These are phyloP conservation scores for Chydorus sphaericus DNA, from an alignment of 2,888 invertebrate species.

Conservation along the genomic window DNA sequence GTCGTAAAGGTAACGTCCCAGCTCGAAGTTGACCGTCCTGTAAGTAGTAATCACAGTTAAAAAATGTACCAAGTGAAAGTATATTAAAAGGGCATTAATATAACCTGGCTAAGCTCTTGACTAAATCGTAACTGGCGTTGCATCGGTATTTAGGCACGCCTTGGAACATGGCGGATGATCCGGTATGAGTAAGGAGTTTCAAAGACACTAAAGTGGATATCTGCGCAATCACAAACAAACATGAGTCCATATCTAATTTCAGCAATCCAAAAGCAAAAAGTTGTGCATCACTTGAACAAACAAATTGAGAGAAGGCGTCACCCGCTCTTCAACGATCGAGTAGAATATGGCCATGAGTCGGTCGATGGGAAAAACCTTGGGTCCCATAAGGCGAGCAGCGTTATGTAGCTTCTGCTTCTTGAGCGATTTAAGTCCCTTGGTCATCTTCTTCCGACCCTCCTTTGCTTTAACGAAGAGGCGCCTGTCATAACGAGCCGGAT, in stretches of 20 bases:
- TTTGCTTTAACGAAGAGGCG: constrained; percentile 58
- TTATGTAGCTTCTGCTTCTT: constrained; percentile 17
- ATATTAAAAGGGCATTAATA: not conserved
- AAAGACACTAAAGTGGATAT: constrained; percentile 73
- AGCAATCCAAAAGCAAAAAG: constrained; percentile 11
- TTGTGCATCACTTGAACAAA: constrained; percentile 45
- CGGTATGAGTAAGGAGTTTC: constrained; percentile 52
- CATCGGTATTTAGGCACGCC: constrained; percentile 67
- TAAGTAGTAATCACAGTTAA: not conserved
- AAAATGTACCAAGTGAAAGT: not conserved
- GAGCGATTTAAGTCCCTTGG: constrained; percentile 37
- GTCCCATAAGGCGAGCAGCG: constrained; percentile 43
- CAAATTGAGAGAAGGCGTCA: constrained; percentile 72
- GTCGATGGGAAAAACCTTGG: constrained; percentile 66
- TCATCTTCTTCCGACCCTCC: constrained; percentile 35
- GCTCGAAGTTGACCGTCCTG: constrained; percentile 8
- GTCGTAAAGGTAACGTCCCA: constrained; percentile 9
- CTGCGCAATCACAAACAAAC: constrained; percentile 23
- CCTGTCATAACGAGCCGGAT: constrained; percentile 75
- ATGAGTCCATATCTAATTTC: not conserved
- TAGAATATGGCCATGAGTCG: constrained; percentile 76
- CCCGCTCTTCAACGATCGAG: constrained; percentile 68
- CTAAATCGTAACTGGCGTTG: constrained; percentile 65
- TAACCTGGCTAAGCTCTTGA: constrained; percentile 53
- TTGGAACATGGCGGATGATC: constrained; percentile 54